Base-by-base conservation (phyloP, 1,140 invertebrate species). In the Olivierus martensii region DNA sequence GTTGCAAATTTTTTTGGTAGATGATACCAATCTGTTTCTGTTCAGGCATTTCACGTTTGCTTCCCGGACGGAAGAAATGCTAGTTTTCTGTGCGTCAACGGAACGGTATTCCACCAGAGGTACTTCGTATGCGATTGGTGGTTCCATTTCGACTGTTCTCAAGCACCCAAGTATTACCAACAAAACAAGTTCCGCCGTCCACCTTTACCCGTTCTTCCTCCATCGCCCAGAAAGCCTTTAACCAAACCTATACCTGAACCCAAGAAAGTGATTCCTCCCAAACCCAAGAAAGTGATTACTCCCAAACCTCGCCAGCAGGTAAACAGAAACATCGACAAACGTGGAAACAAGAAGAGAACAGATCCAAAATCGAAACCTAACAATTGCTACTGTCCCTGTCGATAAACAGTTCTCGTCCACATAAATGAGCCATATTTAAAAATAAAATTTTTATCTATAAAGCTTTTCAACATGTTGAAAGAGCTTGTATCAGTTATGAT, bases 1-100 rank as follows among this genome's bases (percentile, higher is more conserved):
- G n/a, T n/a, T n/a, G n/a, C n/a, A n/a, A n/a, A n/a, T n/a, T n/a
- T n/a, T n/a, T n/a, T n/a, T n/a, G n/a, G n/a, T n/a, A n/a, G n/a
- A n/a, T n/a, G n/a, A n/a, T n/a, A n/a, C n/a, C n/a, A n/a, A n/a
- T 47, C n/a, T 36, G 4, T 14, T 21, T n/a, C 15, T 47, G 47
- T 51, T n/a, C 21, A 57, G 56, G 51, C 50, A 15, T 57, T 53
- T 15, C 56, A 57, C 34, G 56, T 57, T 10, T 57, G 56, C 15
- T 57, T 57, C 18, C 56, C 56, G n/a, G 56, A 57, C 46, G 53
- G 48, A 12, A 35, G 56, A 9, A 57, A 57, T 19, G 51, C 56
- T 5, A 57, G 47, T 34, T 57, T 57, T 15, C 36, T 57, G 3
- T 57, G 56, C 42, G 56, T 50, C 3, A 57, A 57, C 38, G 56